Evolutionary conservation across 2,113 vertebrate species (phyloP).

Genomic region (Python bivittatus): DNA sequence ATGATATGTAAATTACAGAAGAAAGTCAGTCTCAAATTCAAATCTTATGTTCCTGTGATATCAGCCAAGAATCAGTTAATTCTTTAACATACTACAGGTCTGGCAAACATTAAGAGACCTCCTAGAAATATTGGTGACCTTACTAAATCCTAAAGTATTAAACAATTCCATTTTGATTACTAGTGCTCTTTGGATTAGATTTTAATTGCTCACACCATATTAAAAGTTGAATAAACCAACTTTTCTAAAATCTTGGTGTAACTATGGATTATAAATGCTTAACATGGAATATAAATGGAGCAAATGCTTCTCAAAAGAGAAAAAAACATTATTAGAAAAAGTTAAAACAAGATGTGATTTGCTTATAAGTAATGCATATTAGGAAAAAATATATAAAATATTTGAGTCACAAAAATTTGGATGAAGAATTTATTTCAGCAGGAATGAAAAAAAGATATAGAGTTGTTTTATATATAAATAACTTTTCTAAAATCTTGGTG

Average conservation of each 20-base stretch:
- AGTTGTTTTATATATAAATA: no score
- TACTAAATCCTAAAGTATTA: neutral
- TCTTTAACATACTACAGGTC: neutral
- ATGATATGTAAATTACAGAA: conserved; percentile 13
- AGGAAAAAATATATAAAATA: no score
- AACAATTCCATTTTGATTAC: conserved; percentile 22
- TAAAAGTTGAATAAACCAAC: neutral
- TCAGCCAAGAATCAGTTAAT: conserved; percentile 25
- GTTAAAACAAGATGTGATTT: no score
- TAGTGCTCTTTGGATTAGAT: conserved; percentile 21
- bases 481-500: neutral
- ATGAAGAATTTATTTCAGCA: no score
- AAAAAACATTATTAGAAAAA: no score
- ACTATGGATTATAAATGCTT: neutral
- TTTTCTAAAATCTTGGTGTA: neutral
- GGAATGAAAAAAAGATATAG: no score
- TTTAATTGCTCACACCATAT: neutral
- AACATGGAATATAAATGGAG: no score
- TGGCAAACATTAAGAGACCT: conserved; percentile 22
- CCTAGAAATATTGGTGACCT: conserved; percentile 18
- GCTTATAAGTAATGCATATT: no score
- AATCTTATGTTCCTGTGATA: neutral
- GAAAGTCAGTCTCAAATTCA: neutral
- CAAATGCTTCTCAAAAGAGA: no score
- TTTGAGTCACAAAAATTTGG: no score